Percentiles rank a stretch among this genome's conserved stretches.
These are phyloP conservation scores for Epizoanthus stellaris DNA, from an alignment of 92 coral and sea anemone genomes.

Conservation along the genomic window DNA sequence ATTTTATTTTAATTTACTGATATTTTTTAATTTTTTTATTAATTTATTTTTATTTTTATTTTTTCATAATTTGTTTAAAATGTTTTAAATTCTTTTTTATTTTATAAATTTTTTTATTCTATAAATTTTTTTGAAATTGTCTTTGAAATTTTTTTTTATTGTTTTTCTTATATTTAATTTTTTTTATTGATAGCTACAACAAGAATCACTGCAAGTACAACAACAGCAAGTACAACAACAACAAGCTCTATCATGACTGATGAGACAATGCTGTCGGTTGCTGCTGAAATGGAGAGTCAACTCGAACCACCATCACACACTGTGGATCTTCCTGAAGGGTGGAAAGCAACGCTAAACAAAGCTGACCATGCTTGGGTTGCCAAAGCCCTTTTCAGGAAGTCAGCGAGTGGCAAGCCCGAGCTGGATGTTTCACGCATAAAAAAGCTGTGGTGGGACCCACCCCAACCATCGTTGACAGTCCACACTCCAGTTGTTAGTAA, in stretches of 20 bases:
- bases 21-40: neutral
- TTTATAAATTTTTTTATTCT: too few relatives aligned
- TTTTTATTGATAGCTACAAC: too few relatives aligned
- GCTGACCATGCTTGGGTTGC: conserved; percentile 66
- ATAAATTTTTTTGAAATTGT: too few relatives aligned
- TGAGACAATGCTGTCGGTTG: too few relatives aligned
- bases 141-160: too few relatives aligned
- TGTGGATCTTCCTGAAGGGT: conserved; percentile 47
- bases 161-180: too few relatives aligned
- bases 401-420: conserved; percentile 57
- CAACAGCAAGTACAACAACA: too few relatives aligned
- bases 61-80: neutral
- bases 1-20: neutral
- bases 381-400: conserved; percentile 46
- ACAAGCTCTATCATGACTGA: too few relatives aligned
- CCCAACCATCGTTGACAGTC: conserved; percentile 39
- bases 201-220: too few relatives aligned
- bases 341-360: conserved; percentile 49
- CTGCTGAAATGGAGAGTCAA: too few relatives aligned
- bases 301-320: too few relatives aligned
- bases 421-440: conserved; percentile 33
- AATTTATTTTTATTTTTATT: neutral
- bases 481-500: neutral
- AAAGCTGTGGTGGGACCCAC: conserved; percentile 67
- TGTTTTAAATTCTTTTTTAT: too few relatives aligned